Conservation (phyloP, 2,113 vertebrate species). For the Psammodynastes pulverulentus region DNA sequence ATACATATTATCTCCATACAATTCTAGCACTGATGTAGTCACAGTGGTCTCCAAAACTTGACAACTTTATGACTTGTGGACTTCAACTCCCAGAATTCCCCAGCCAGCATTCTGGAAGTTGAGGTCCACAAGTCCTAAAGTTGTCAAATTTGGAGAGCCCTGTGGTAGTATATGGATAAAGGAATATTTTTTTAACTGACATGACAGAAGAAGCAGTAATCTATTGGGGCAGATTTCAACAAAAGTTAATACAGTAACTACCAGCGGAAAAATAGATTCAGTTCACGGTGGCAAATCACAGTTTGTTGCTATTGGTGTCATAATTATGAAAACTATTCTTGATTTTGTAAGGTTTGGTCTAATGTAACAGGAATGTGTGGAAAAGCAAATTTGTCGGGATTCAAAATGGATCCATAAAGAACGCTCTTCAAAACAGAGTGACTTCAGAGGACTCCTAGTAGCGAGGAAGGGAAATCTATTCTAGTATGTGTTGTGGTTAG, state of each 20-base stretch:
- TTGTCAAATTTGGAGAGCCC: neutral
- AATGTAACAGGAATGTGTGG: neutral
- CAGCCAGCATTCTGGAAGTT: neutral
- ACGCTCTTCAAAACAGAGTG: no score
- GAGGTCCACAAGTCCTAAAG: neutral
- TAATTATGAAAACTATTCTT: neutral
- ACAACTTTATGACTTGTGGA: neutral
- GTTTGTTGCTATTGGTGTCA: neutral
- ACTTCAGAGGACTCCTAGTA: neutral
- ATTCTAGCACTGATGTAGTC: neutral
- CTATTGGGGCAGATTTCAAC: neutral
- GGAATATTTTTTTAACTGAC: neutral
- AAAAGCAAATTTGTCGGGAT: neutral
- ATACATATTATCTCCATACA: neutral
- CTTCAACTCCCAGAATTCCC: neutral
- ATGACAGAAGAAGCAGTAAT: neutral
- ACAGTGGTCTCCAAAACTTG: neutral
- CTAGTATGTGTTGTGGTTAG: neutral
- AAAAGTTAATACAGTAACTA: no score
- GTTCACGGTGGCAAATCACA: neutral
- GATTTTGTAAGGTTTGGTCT: no score
- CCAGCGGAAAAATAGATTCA: neutral
- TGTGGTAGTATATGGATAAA: neutral
- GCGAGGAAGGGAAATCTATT: neutral
- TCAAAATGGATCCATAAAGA: neutral